phyloP scores from a whole-genome alignment of 2,113 vertebrate species.

The Cairina moschata region DNA sequence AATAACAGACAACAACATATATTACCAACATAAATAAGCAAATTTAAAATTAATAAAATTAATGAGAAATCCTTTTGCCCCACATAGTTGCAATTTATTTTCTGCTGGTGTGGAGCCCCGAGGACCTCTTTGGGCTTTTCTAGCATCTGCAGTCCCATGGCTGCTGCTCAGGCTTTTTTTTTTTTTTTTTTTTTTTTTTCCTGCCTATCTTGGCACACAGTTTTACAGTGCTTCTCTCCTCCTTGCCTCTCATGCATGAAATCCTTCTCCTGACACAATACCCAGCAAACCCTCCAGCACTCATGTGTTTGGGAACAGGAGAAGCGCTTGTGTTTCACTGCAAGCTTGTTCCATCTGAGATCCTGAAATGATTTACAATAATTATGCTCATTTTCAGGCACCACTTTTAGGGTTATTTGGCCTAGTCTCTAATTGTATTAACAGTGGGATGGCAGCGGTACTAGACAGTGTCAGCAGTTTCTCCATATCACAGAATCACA shows the following conservation, averaged over 20 bases:
- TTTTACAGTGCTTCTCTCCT: neutral
- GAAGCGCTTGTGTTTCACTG: neutral
- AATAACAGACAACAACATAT: neutral
- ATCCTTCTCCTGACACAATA: neutral
- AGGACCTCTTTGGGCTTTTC: neutral
- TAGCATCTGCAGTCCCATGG: neutral
- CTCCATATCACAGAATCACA: too few species aligned
- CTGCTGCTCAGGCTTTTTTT: neutral
- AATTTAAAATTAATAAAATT: neutral
- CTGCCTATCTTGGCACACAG: neutral
- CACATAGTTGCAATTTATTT: neutral
- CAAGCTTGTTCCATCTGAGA: neutral
- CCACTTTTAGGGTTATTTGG: neutral
- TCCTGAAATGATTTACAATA: neutral
- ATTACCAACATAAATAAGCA: neutral
- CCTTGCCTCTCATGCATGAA: neutral
- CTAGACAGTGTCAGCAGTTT: neutral
- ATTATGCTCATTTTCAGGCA: neutral
- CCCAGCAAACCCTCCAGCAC: neutral
- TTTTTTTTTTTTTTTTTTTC: neutral
- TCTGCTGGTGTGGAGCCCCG: neutral
- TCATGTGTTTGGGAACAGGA: neutral
- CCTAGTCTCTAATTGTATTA: neutral
- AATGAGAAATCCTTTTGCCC: neutral
- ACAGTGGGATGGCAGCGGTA: neutral